Conservation (phyloP, 2,797 vertebrate genomes). For the Hydrolagus colliei region DNA sequence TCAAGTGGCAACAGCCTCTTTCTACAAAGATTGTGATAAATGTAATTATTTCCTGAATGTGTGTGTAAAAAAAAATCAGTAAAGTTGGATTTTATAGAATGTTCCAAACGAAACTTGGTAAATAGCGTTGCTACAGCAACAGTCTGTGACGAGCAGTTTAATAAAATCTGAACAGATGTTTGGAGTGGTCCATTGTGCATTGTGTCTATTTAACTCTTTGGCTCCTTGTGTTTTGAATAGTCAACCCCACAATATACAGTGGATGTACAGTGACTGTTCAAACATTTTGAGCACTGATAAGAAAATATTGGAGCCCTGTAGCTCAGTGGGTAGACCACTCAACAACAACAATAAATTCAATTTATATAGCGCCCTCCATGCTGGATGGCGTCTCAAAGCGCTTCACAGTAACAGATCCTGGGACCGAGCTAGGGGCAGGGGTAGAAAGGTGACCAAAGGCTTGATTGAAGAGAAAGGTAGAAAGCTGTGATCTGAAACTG, state of each 20-base stretch:
- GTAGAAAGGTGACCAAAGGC: too few relatives aligned
- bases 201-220: constrained; percentile 27
- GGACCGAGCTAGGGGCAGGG: too few relatives aligned
- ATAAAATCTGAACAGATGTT: constrained; percentile 38
- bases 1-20: background rate
- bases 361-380: too few relatives aligned
- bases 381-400: too few relatives aligned
- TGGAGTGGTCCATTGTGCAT: constrained; percentile 33
- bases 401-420: too few relatives aligned
- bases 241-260: background rate
- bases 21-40: constrained; percentile 3
- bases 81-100: constrained; percentile 23
- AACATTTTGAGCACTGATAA: background rate
- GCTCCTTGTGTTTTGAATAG: background rate
- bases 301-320: background rate
- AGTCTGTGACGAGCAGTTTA: constrained; percentile 32
- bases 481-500: too few relatives aligned
- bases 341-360: too few relatives aligned
- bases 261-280: background rate
- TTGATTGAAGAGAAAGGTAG: too few relatives aligned
- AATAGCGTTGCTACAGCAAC: constrained; percentile 36
- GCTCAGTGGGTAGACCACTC: too few relatives aligned
- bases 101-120: constrained; percentile 28
- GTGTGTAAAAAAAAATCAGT: constrained; percentile 4
- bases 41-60: constrained; percentile 17